A percentile compares a stretch with the other conserved stretches of the same genome.
phyloP scores from a whole-genome alignment of 2,888 invertebrate genomes.

The Aporophyla lueneburgensis region DNA sequence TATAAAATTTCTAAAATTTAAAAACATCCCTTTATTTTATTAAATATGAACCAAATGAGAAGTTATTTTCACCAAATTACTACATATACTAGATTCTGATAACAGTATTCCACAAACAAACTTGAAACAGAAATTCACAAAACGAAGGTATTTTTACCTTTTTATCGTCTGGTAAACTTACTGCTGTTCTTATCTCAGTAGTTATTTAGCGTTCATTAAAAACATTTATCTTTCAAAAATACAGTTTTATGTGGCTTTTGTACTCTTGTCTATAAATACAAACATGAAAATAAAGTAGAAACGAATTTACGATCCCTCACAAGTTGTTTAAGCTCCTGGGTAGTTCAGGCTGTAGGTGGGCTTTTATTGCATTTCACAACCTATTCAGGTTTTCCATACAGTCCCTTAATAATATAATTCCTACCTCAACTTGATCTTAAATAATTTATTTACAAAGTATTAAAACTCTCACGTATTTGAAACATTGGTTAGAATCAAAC shows the following conservation, averaged over 20 bases:
- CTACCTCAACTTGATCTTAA: background rate
- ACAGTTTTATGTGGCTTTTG: conserved; percentile 11
- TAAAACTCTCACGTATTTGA: background rate
- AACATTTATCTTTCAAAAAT: background rate
- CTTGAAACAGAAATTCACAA: background rate
- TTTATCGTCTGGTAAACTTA: background rate
- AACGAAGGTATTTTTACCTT: background rate
- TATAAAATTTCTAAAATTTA: background rate
- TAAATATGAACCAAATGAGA: background rate
- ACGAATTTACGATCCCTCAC: background rate
- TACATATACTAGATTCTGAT: background rate
- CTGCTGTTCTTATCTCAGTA: background rate
- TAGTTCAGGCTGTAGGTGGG: background rate
- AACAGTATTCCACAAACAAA: background rate
- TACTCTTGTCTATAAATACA: conserved; percentile 1
- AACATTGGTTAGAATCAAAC: conserved; percentile 11
- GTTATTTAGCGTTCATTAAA: conserved; percentile 20
- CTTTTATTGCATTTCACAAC: background rate
- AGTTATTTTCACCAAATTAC: too few relatives aligned
- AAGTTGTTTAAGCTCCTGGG: conserved; percentile 2
- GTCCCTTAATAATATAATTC: background rate
- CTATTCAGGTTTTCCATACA: background rate
- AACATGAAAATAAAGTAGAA: conserved; percentile 4
- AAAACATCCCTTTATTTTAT: background rate
- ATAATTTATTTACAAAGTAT: background rate